Evolutionary conservation across 2,113 vertebrate species (phyloP).

Genomic region (Rhinoptilus africanus): DNA sequence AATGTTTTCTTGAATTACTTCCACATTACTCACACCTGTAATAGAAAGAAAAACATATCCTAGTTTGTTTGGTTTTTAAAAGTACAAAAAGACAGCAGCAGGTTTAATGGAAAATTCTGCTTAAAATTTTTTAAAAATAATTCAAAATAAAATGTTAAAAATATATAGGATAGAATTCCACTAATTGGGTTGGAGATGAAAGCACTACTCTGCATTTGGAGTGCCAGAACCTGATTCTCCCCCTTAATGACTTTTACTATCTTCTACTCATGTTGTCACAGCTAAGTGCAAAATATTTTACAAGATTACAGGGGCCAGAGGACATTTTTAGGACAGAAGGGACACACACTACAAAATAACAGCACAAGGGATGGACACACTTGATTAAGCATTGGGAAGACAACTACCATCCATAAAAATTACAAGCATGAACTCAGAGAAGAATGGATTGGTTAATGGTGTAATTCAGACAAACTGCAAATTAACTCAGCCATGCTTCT

Average conservation of each 20-base stretch:
- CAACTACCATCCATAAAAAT: background rate
- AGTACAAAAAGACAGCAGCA: background rate
- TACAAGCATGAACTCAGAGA: background rate
- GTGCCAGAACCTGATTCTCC: background rate
- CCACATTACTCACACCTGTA: constrained; percentile 66
- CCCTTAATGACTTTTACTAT: background rate
- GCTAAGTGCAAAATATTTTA: background rate
- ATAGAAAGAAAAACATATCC: background rate
- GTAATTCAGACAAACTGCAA: background rate
- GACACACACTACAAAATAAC: background rate
- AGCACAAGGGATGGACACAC: background rate
- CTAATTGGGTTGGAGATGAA: background rate
- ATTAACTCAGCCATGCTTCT: background rate
- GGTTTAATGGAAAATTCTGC: background rate
- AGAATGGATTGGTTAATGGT: background rate
- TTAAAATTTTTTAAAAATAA: background rate
- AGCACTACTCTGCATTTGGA: background rate
- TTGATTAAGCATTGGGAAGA: background rate
- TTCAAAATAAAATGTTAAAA: background rate
- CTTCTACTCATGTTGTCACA: background rate
- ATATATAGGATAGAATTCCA: background rate
- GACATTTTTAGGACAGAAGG: background rate
- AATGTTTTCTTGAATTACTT: constrained; percentile 77
- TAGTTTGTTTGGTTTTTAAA: background rate
- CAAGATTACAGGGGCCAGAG: background rate